Percentiles rank a stretch among this genome's conserved stretches.
Evolutionary conservation across 2,888 invertebrate species (phyloP).

Genomic region (Ectemnius lituratus): DNA sequence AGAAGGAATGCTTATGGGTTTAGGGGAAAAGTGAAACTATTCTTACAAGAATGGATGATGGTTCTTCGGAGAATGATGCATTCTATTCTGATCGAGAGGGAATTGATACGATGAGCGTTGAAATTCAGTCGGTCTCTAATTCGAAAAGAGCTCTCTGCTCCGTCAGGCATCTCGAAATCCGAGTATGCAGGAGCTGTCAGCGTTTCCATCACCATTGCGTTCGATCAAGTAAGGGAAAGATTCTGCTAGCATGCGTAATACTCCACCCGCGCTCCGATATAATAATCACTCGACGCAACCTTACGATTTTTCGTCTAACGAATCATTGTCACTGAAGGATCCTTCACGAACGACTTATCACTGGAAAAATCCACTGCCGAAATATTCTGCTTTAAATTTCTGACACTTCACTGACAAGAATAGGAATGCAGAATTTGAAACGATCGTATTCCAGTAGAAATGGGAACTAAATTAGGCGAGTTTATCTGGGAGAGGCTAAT

Average conservation of each 20-base stretch:
- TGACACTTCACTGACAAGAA: background rate
- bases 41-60: background rate
- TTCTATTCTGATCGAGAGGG: background rate
- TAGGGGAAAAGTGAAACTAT: no score
- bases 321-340: background rate
- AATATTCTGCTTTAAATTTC: background rate
- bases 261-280: constrained; percentile 33
- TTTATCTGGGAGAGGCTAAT: background rate
- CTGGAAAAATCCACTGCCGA: background rate
- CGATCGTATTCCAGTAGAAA: no score
- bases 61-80: background rate
- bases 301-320: constrained; percentile 21
- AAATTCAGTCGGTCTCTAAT: background rate
- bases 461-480: background rate
- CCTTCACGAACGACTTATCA: background rate
- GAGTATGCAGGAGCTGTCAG: constrained; percentile 34
- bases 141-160: constrained; percentile 13
- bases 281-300: constrained; percentile 28
- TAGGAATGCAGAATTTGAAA: no score
- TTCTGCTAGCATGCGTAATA: constrained; percentile 41
- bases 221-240: constrained; percentile 37
- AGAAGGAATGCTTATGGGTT: no score
- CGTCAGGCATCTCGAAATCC: constrained; percentile 37
- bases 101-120: background rate
- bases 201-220: constrained; percentile 13